Base-by-base conservation (phyloP, 2,113 vertebrate genomes). In the Thryonomys swinderianus region DNA sequence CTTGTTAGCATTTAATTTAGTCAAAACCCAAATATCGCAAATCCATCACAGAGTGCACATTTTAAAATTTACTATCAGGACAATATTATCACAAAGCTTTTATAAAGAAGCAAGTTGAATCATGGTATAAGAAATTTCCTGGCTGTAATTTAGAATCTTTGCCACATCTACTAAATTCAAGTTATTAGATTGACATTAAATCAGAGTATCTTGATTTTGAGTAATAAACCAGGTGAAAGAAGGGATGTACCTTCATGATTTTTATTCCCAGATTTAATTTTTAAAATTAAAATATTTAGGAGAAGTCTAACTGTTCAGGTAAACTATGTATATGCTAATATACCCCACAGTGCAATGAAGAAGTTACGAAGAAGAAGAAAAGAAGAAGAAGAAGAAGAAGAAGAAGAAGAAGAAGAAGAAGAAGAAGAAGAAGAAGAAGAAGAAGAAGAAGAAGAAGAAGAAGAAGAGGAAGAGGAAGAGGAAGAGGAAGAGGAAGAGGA, bases 121-220 rank as follows among this genome's bases (percentile, higher is more conserved):
- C 5, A 67, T 42, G 3, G 62, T 51, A 30, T 42, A 42, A 80
- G 8, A 30, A 88, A 2, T 80, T 42, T 53, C 21, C 17, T 93
- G 37, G 81, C 71, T 91, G 88, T 88, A 40, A 66, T 79, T 61
- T 61, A 73, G 23, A 79, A 62, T 13, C 42, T 94, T 89, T 91
- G 74, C 55, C 88, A 96, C 95, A 82, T 48, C 61, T 73, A 45
- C 69, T 88, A 57, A 82, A 86, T 84, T 88, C 45, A 95, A 89
- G 69, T 83, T 64, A 78, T 30, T 69, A 82, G 73, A n/a, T 79
- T 51, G 69, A 2, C 45, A 61, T 62, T 91, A 55, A 87, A 84
- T 55, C 45, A 62, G 13, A 91, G 11, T 80, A 92, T 87, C 53
- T 84, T 20, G 69, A 27, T 27, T 61, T 1, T 90, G 18, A 93